phyloP scores from a whole-genome alignment of 2,113 vertebrate genomes.

The Lagopus leucura region DNA sequence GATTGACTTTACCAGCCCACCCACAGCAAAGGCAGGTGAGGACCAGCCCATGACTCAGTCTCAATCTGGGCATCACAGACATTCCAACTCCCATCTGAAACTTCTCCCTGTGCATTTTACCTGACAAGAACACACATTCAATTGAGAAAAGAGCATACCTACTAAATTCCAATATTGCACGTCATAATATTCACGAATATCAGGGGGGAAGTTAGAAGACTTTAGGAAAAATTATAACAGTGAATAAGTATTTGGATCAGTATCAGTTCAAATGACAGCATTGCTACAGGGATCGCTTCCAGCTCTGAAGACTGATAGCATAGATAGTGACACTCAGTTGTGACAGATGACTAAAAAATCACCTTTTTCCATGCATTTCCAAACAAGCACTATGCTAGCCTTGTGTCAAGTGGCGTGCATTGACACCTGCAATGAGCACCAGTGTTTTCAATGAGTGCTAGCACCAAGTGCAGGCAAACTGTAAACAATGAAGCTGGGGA shows the following conservation, averaged over 20 bases:
- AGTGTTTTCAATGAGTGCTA: neutral
- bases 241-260: neutral
- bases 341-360: neutral
- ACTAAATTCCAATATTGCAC: neutral
- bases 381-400: neutral
- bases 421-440: neutral
- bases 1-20: accelerated
- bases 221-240: neutral
- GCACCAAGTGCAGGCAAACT: neutral
- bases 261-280: neutral
- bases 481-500: accelerated
- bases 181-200: neutral
- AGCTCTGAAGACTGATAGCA: neutral
- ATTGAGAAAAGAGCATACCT: neutral
- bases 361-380: neutral
- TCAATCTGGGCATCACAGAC: neutral
- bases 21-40: neutral
- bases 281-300: neutral
- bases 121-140: neutral
- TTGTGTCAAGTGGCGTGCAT: accelerated
- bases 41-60: neutral
- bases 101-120: neutral
- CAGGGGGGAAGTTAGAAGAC: neutral
- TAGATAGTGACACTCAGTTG: neutral
- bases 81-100: neutral